Conservation (phyloP, 2,888 invertebrate species). For the Chalcosyrphus nemorum region DNA sequence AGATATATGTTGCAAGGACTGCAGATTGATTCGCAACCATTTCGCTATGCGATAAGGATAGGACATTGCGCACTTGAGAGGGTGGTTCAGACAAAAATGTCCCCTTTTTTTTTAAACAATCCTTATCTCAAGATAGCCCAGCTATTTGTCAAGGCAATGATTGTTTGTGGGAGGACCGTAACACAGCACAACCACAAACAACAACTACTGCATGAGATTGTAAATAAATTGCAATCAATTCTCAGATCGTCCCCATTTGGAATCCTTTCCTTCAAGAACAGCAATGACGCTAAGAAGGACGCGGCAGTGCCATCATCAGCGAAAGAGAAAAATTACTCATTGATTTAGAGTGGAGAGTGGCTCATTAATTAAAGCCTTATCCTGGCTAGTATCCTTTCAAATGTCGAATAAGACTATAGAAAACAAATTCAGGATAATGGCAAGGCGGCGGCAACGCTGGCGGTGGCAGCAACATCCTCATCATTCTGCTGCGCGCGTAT, state of each 20-base stretch:
- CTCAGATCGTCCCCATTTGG: constrained; percentile 36
- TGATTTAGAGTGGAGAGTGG: constrained; percentile 71
- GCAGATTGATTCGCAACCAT: constrained; percentile 67
- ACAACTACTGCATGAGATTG: constrained; percentile 64
- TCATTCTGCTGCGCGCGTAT: constrained; percentile 10
- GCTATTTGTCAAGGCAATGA: constrained; percentile 69
- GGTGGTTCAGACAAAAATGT: constrained; percentile 16
- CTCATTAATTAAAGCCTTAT: constrained; percentile 72
- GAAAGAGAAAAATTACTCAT: constrained; percentile 66
- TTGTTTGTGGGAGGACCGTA: constrained; percentile 46
- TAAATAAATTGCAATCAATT: constrained; percentile 73
- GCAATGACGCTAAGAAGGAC: constrained; percentile 17
- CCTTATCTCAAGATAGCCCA: constrained; percentile 31
- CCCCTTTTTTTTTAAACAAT: constrained; percentile 64
- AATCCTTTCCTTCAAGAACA: constrained; percentile 62
- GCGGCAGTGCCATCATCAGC: background rate
- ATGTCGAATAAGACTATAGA: constrained; percentile 53
- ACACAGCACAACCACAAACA: constrained; percentile 21
- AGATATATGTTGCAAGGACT: constrained; percentile 66
- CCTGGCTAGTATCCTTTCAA: constrained; percentile 48
- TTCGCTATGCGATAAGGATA: constrained; percentile 57
- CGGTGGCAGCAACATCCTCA: background rate
- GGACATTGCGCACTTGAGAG: constrained; percentile 40
- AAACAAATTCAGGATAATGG: constrained; percentile 68
- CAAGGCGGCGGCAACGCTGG: constrained; percentile 34